Percentiles rank a stretch among this genome's conserved stretches.
These are phyloP conservation scores for Lithobates sylvaticus DNA, from an alignment of 2,797 vertebrate species.

Conservation along the genomic window DNA sequence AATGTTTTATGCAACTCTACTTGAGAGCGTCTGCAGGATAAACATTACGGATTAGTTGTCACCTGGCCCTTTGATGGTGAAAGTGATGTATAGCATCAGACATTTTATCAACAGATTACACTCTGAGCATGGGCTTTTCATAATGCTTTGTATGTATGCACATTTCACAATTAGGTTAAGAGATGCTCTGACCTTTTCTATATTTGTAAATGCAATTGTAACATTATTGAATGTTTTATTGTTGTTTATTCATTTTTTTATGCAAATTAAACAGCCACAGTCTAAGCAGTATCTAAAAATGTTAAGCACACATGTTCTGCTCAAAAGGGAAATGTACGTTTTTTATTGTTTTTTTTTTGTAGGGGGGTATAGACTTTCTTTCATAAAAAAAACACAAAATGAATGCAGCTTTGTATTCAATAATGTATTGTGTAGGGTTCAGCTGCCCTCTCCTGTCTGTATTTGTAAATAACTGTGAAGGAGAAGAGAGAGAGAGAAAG, in stretches of 20 bases:
- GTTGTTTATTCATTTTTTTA: background rate
- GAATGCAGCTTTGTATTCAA: too few relatives aligned
- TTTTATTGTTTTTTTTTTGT: too few relatives aligned
- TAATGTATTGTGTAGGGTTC: too few relatives aligned
- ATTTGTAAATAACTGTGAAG: too few relatives aligned
- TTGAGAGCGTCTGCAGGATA: constrained; percentile 39
- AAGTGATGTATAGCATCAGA: constrained; percentile 49
- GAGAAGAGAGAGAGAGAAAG: too few relatives aligned
- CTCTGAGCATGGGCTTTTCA: constrained; percentile 14
- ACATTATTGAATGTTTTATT: background rate
- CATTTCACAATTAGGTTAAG: background rate
- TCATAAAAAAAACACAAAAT: too few relatives aligned
- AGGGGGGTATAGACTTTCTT: too few relatives aligned
- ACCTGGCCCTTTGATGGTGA: constrained; percentile 47
- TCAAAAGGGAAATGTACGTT: too few relatives aligned
- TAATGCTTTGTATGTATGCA: constrained; percentile 8
- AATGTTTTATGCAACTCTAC: constrained; percentile 20
- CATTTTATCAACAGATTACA: constrained; percentile 41
- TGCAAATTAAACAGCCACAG: too few relatives aligned
- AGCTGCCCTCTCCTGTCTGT: too few relatives aligned
- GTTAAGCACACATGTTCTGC: too few relatives aligned
- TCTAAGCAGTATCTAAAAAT: too few relatives aligned
- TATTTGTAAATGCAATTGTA: background rate
- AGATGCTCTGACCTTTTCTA: background rate
- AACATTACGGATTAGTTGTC: constrained; percentile 46